These are phyloP conservation scores for Lasioglossum leucozonium DNA, from an alignment of 2,888 invertebrate species.

Conservation along the genomic window DNA sequence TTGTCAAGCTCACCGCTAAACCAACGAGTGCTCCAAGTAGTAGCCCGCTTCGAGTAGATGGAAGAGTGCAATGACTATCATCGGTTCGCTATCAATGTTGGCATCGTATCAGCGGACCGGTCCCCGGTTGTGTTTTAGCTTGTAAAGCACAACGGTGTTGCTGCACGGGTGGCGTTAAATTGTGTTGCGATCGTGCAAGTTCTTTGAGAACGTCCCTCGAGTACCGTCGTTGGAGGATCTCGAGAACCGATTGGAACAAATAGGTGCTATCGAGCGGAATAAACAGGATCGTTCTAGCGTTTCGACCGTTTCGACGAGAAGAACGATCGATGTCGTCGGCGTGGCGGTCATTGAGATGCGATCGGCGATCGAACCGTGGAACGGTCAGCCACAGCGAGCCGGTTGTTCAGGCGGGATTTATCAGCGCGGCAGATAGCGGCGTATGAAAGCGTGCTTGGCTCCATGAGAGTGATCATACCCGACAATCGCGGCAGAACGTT, in stretches of 20 bases:
- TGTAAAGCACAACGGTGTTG: background rate
- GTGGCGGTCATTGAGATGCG: conserved; percentile 55
- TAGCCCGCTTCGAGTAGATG: conserved; percentile 53
- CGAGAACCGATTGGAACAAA: background rate
- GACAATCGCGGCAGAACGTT: conserved; percentile 59
- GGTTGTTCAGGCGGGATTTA: conserved; percentile 18
- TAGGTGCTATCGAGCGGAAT: background rate
- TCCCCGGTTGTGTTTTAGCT: background rate
- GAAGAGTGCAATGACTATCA: conserved; percentile 49
- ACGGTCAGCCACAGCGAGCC: conserved; percentile 33
- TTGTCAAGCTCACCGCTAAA: conserved; percentile 64
- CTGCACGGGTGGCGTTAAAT: background rate
- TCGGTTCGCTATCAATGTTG: background rate
- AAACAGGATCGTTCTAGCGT: background rate
- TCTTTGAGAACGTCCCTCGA: background rate
- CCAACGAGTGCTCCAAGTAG: conserved; percentile 62
- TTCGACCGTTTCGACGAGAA: background rate
- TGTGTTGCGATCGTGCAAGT: background rate
- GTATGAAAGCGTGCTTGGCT: conserved; percentile 38
- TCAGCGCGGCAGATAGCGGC: conserved; percentile 53
- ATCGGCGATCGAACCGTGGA: conserved; percentile 43
- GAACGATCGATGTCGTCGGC: conserved; percentile 26
- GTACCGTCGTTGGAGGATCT: background rate
- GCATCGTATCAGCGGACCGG: background rate
- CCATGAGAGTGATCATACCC: conserved; percentile 55